Evolutionary conservation across 2,797 vertebrate genomes (phyloP).

Genomic region (Enoplosus armatus): DNA sequence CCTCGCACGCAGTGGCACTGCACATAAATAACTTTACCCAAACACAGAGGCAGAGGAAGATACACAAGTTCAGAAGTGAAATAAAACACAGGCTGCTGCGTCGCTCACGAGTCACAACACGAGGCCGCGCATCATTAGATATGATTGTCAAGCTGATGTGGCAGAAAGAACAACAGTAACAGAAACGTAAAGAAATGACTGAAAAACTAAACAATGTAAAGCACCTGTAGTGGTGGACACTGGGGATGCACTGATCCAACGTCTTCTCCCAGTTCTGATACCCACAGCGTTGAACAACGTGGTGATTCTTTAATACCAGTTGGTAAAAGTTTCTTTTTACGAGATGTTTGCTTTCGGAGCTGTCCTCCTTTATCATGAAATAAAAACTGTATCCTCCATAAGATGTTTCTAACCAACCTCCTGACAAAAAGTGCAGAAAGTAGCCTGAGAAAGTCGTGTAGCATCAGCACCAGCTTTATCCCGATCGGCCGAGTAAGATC

Average conservation of each 20-base stretch:
- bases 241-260: too few species aligned
- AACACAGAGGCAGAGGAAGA: slow-evolving; percentile 42
- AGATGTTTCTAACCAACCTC: background rate
- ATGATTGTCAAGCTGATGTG: background rate
- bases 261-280: too few species aligned
- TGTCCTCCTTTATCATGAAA: background rate
- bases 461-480: too few species aligned
- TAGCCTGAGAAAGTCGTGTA: too few species aligned
- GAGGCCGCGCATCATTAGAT: background rate
- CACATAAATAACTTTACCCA: slow-evolving; percentile 59
- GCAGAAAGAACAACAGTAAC: background rate
- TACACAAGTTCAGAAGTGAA: slow-evolving; percentile 26
- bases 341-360: too few species aligned
- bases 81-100: too few species aligned
- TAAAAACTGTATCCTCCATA: background rate
- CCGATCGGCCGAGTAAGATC: too few species aligned
- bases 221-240: background rate
- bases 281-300: too few species aligned
- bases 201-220: background rate
- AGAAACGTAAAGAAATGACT: background rate
- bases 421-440: background rate
- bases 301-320: too few species aligned
- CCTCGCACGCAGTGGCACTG: slow-evolving; percentile 19
- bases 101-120: too few species aligned
- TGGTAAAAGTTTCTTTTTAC: too few species aligned